Evolutionary conservation across 2,888 invertebrate species (phyloP), one percentile per base, ranked within the genome.

Genomic region (Spisula solida): DNA sequence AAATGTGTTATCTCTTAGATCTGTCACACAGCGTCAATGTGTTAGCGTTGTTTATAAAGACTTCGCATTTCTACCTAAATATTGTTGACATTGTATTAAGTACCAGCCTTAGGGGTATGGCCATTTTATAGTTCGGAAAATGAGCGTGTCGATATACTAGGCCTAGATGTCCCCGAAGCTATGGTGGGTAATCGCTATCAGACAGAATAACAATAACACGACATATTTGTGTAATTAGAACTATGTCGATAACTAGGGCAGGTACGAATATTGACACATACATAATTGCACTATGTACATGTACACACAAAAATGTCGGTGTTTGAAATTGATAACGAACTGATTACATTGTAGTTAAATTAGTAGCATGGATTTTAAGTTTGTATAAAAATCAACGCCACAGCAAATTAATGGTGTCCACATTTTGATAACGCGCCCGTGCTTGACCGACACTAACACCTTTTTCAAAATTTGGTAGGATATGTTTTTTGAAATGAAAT

Each of bases 11-110:
- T 66, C 60, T 8, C 25, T n/a, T 66, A 12, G 25, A 25, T 66
- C 60, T 8, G 60, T 16, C 51, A 66, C 60, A 25, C 60, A 10
- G 25, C 60, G 60, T 66, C 60, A 51, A 1, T 16, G 60, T 25
- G n/a, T 66, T 20, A 8, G 6, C 6, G 10, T n/a, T 25, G 60
- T 25, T 66, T 25, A 56, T 56, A 56, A 18, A 56, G 20, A 20
- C 56, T 56, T 56, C 56, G 56, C n/a, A n/a, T 55, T 60, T 60
- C 60, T 60, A 25, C 60, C 47, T 25, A 47, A 25, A 55, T 55
- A 12, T 84, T 84, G 75, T 84, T 84, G 84, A 84, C 84, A 84
- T 47, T 48, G 82, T 82, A 29, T 60, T 82, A 47, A 66, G n/a
- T 66, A 25, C n/a, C 8, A 66, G 34, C 75, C 75, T 34, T 31